A percentile compares a stretch with the other conserved stretches of the same genome.
Evolutionary conservation across 2,888 invertebrate species (phyloP).

Genomic region (Xanthorhoe designata): DNA sequence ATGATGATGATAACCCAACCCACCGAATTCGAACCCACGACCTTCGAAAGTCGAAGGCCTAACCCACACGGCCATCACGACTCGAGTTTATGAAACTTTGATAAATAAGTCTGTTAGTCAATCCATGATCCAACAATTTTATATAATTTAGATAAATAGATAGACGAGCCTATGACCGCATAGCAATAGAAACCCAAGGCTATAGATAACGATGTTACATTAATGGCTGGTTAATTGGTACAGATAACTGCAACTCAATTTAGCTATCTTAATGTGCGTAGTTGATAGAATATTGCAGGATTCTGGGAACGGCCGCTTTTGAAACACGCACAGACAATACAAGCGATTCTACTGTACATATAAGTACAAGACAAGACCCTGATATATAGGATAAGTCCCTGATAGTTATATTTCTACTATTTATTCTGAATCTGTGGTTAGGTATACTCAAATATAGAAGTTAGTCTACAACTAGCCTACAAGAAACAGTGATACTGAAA

Average conservation of each 20-base stretch:
- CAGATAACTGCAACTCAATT: conserved; percentile 45
- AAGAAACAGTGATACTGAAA: background rate
- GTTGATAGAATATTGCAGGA: conserved; percentile 37
- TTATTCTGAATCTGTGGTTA: too few species aligned
- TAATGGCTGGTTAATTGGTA: conserved; percentile 41
- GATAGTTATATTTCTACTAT: too few species aligned
- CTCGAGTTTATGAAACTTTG: background rate
- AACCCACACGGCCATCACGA: too few species aligned
- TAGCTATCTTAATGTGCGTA: conserved; percentile 42
- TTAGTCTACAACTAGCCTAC: background rate
- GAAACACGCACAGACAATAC: conserved; percentile 5
- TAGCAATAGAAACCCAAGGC: conserved; percentile 45
- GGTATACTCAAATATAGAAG: too few species aligned
- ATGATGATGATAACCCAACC: too few species aligned
- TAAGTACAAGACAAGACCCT: background rate
- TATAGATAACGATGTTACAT: conserved; percentile 44
- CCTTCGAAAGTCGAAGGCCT: too few species aligned
- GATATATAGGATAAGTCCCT: too few species aligned
- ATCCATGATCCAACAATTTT: background rate
- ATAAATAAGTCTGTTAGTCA: background rate
- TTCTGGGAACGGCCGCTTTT: conserved; percentile 29
- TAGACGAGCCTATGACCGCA: conserved; percentile 40
- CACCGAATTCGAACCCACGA: too few species aligned
- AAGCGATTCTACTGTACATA: background rate
- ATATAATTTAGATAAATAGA: conserved; percentile 24